Evolutionary conservation across 2,888 invertebrate genomes (phyloP).

Genomic region (Tortricodes alternella): DNA sequence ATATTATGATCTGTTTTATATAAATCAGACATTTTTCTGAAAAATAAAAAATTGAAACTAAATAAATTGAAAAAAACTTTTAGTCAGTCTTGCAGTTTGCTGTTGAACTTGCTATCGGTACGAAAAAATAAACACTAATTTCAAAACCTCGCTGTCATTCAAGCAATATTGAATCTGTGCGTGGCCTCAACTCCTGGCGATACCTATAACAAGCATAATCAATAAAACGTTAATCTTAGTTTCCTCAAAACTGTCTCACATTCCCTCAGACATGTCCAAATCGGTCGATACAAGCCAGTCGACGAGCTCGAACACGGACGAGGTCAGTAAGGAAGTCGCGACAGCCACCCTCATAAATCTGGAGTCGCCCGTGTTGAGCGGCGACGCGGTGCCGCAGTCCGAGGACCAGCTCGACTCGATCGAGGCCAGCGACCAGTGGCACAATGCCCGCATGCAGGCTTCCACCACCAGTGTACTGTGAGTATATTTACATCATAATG

Average conservation of each 20-base stretch:
- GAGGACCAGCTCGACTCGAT: constrained; percentile 76
- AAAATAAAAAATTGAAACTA: too few species aligned
- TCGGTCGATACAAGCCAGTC: constrained; percentile 72
- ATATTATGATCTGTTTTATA: too few species aligned
- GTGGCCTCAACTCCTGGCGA: too few species aligned
- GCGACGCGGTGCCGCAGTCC: constrained; percentile 47
- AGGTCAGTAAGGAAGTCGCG: constrained; percentile 62
- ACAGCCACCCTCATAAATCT: constrained; percentile 72
- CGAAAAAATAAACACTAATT: too few species aligned
- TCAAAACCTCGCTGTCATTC: too few species aligned
- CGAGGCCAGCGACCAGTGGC: constrained; percentile 71
- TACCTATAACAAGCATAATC: too few species aligned
- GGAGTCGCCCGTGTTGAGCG: constrained; percentile 65
- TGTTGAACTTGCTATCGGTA: too few species aligned
- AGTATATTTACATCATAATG: constrained; percentile 39
- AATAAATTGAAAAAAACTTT: too few species aligned
- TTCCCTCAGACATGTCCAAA: constrained; percentile 59
- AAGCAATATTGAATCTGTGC: too few species aligned
- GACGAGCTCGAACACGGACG: constrained; percentile 68
- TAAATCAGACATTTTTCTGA: too few species aligned
- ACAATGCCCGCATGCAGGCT: constrained; percentile 61
- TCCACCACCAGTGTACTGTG: constrained; percentile 67
- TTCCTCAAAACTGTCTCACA: not conserved
- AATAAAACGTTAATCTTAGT: too few species aligned
- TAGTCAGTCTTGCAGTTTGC: too few species aligned